Conservation (phyloP, 2,888 invertebrate species). For the Aphidius colemani region DNA sequence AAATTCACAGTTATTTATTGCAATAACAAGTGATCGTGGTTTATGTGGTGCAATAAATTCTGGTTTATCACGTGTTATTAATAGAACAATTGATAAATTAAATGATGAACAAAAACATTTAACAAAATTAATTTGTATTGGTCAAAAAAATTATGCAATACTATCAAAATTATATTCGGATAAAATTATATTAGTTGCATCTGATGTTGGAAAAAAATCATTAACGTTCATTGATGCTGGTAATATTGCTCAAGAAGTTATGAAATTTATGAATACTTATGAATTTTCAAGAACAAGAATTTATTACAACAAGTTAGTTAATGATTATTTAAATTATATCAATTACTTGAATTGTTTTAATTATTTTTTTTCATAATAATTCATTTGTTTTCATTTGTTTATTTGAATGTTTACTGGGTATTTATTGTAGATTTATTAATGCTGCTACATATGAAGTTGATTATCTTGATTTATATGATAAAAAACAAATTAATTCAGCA, state of each 20-base stretch:
- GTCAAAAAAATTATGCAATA: constrained; percentile 35
- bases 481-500: constrained; percentile 27
- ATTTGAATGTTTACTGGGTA: background rate
- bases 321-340: background rate
- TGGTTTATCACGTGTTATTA: constrained; percentile 33
- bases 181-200: constrained; percentile 35
- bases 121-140: constrained; percentile 36
- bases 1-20: constrained; percentile 31
- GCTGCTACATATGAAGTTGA: constrained; percentile 29
- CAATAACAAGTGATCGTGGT: constrained; percentile 37
- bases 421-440: constrained; percentile 30
- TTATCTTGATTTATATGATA: constrained; percentile 30
- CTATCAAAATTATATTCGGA: constrained; percentile 34
- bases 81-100: constrained; percentile 21
- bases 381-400: background rate
- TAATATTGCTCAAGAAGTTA: constrained; percentile 30
- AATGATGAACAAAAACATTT: constrained; percentile 17
- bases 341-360: background rate
- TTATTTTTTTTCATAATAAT: background rate
- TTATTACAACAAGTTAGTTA: constrained; percentile 38
- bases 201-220: constrained; percentile 36
- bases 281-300: constrained; percentile 32
- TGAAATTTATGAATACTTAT: constrained; percentile 25
- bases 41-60: constrained; percentile 39
- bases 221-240: constrained; percentile 36